phyloP scores from a whole-genome alignment of 2,888 invertebrate species.

The Ormyrus labotus region DNA sequence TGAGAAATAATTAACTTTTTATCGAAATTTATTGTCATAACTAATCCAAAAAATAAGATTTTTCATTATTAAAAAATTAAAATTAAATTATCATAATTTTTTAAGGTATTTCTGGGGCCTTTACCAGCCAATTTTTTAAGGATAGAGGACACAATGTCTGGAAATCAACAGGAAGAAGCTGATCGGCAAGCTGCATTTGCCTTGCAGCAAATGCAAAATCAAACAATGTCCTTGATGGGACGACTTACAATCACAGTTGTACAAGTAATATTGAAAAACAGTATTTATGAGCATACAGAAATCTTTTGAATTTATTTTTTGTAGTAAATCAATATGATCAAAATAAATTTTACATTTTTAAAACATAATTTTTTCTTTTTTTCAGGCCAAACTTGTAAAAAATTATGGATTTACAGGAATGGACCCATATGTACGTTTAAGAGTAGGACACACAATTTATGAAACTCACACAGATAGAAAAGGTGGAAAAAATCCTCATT shows the following conservation, averaged over 20 bases:
- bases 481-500: slow-evolving; percentile 95
- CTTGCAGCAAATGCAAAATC: slow-evolving; percentile 81
- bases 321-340: too few relatives aligned
- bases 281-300: too few relatives aligned
- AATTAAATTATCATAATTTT: neutral
- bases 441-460: slow-evolving; percentile 95
- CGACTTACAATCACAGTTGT: slow-evolving; percentile 90
- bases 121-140: slow-evolving; percentile 87
- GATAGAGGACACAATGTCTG: slow-evolving; percentile 74
- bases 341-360: neutral
- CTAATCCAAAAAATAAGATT: too few relatives aligned
- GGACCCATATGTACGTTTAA: slow-evolving; percentile 96
- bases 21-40: too few relatives aligned
- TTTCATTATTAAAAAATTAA: too few relatives aligned
- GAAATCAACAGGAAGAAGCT: slow-evolving; percentile 84
- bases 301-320: too few relatives aligned
- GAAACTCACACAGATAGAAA: slow-evolving; percentile 97
- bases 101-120: slow-evolving; percentile 86
- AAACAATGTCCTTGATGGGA: slow-evolving; percentile 79
- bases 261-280: slow-evolving; percentile 77
- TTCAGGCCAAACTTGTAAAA: slow-evolving; percentile 90
- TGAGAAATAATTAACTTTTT: too few relatives aligned
- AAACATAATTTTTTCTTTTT: slow-evolving; percentile 43
- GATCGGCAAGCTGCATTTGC: slow-evolving; percentile 88
- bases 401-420: slow-evolving; percentile 96